Evolutionary conservation across 2,113 vertebrate genomes (phyloP), one percentile per base, ranked within the genome.

Genomic region (Rhodinocichla rosea): DNA sequence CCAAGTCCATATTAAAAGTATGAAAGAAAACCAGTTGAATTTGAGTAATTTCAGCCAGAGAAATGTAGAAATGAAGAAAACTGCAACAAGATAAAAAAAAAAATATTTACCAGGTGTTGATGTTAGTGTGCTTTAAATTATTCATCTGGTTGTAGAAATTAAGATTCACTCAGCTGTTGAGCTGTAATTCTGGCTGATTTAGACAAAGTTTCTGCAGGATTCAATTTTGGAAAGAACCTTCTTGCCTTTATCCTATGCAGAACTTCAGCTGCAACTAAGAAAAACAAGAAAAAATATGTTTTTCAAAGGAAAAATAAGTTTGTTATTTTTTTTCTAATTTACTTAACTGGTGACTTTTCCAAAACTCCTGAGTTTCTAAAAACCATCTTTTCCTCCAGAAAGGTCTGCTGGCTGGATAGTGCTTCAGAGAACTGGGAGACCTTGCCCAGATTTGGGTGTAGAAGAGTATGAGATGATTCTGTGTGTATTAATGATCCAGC

Each of bases 31-130:
- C 4, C 32, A 9, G 5, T 26, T 85, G 32, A 83, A 68, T 80
- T 30, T 49, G 19, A 70, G n/a, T 52, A 27, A 79, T 64, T 78
- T 85, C 40, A 76, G 23, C 9, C 30, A 65, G 28, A 80, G 45
- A 86, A 83, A 87, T 42, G 20, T 49, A 87, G 55, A 84, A 84
- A 92, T 88, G 12, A 65, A 42, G 40, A 39, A 86, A 77, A 89
- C n/a, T 8, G 23, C 50, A 83, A 67, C 8, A 74, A 67, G 22
- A 68, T 47, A 64, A 73, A 77, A 65, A n/a, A 44, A 74, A 49
- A 23, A 76, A 60, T 6, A 55, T 73, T 92, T 80, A 53, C 14
- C 37, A 91, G 53, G 26, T 94, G 63, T 73, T 73, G 45, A 57
- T 83, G 40, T 55, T 68, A 60, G 6, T 69, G 17, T 53, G 16